These are phyloP conservation scores for Corythaeola cristata DNA, from an alignment of 2,113 vertebrate genomes.

Conservation along the genomic window DNA sequence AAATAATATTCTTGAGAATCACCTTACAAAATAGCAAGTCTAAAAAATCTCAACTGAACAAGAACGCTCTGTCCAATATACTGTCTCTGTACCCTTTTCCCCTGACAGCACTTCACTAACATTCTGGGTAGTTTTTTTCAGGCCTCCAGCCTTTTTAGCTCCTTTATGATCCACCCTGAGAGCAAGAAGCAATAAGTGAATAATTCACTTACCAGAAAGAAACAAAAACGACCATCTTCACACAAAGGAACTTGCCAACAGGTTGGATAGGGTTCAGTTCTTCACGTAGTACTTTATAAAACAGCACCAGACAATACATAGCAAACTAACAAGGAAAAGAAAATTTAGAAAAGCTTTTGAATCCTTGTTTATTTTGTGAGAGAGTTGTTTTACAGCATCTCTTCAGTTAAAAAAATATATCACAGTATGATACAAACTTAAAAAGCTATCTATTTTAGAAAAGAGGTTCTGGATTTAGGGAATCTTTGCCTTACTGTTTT, in stretches of 20 bases:
- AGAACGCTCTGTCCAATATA: not conserved
- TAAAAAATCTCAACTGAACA: not conserved
- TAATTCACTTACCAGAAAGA: slow-evolving; percentile 91
- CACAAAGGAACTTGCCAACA: slow-evolving; percentile 96
- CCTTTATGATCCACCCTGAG: not conserved
- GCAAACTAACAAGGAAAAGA: slow-evolving; percentile 84
- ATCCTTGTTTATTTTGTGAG: not conserved
- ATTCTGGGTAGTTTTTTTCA: not conserved
- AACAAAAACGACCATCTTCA: slow-evolving; percentile 98
- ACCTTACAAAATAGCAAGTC: not conserved
- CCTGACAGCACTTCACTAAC: not conserved
- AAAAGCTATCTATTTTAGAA: not conserved
- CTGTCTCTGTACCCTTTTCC: not conserved
- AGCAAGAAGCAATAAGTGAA: not conserved
- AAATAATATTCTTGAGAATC: not conserved
- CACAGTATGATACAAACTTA: not conserved
- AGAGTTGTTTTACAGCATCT: not conserved
- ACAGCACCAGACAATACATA: slow-evolving; percentile 97
- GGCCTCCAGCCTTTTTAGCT: not conserved
- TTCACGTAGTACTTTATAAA: slow-evolving; percentile 92
- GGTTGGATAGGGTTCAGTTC: slow-evolving; percentile 94
- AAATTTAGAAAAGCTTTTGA: not conserved
- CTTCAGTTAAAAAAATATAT: not conserved
- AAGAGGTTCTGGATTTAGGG: not conserved
- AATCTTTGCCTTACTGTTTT: not conserved